These are phyloP conservation scores for Agrilus mali DNA, from an alignment of 2,888 invertebrate genomes.

Conservation along the genomic window DNA sequence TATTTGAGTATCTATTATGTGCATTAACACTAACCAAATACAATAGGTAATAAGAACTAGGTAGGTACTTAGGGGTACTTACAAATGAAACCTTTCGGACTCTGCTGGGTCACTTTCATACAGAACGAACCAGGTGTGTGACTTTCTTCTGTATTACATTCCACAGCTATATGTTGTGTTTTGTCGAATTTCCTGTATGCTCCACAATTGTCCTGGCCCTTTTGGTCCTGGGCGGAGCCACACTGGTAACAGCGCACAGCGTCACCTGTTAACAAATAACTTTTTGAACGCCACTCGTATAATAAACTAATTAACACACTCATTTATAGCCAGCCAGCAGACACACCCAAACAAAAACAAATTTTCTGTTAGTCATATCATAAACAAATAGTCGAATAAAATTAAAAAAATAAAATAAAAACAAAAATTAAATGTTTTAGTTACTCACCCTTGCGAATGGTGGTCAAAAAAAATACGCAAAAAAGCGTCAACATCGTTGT, in stretches of 20 bases:
- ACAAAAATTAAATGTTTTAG: too few relatives aligned
- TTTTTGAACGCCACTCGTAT: too few relatives aligned
- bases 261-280: conserved; percentile 32
- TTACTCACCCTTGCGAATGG: too few relatives aligned
- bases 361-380: too few relatives aligned
- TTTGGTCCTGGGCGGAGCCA: conserved; percentile 70
- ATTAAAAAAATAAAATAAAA: too few relatives aligned
- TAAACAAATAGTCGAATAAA: too few relatives aligned
- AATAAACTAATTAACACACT: too few relatives aligned
- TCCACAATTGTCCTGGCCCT: conserved; percentile 78
- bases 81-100: conserved; percentile 91
- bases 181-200: conserved; percentile 78
- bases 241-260: conserved; percentile 90
- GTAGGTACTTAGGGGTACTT: conserved; percentile 35
- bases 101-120: conserved; percentile 88
- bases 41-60: background rate
- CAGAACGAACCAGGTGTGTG: conserved; percentile 92
- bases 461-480: too few relatives aligned
- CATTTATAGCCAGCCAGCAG: too few relatives aligned
- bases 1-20: conserved; percentile 2
- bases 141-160: conserved; percentile 90
- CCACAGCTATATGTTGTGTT: conserved; percentile 75
- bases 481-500: too few relatives aligned
- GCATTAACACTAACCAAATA: background rate
- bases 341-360: too few relatives aligned